Evolutionary conservation across 2,888 invertebrate genomes (phyloP), one percentile per base, ranked within the genome.

Genomic region (Caenorhabditis auriculariae): DNA sequence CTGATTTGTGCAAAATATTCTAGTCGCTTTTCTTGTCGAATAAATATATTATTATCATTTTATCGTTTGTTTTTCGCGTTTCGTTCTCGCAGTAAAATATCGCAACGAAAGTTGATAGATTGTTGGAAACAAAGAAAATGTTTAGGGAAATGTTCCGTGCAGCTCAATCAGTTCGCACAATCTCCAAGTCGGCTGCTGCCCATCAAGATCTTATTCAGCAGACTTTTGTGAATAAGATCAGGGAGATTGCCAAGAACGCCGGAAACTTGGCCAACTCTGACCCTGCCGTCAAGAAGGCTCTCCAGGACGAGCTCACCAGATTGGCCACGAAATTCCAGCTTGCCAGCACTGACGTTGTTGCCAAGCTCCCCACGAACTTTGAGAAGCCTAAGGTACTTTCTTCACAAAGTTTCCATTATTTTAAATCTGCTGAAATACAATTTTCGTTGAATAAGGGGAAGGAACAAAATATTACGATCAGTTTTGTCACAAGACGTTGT

Each of bases 271-370:
- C 75, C 54, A 76, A 73, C 63, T 69, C 76, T 19, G 74, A 75
- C 51, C 76, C 79, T 38, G 75, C 67, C 38, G 73, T 74, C 41
- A 59, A 66, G 57, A 58, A 59, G 43, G 66, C 74, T 24, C 74
- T 79, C 24, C 71, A 74, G 39, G 78, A 79, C 23, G 72, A 77
- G 54, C 73, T 79, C 42, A 76, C 76, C 66, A 72, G 77, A 50
- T 54, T 79, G 49, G 79, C 78, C 23, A 68, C 75, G 41, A 79
- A 79, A 55, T 79, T 76, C 74, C 71, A 78, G 56, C 69, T 79
- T 45, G 69, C 77, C 38, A 78, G 59, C 54, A 59, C 75, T 32
- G 78, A 79, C 42, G 74, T 75, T 46, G 77, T 79, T 27, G 63
- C 74, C 47, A 77, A 77, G 52, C 63, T 79, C 39, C 68, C 72